phyloP scores from a whole-genome alignment of 2,797 vertebrate species.

The Sarcoramphus papa region DNA sequence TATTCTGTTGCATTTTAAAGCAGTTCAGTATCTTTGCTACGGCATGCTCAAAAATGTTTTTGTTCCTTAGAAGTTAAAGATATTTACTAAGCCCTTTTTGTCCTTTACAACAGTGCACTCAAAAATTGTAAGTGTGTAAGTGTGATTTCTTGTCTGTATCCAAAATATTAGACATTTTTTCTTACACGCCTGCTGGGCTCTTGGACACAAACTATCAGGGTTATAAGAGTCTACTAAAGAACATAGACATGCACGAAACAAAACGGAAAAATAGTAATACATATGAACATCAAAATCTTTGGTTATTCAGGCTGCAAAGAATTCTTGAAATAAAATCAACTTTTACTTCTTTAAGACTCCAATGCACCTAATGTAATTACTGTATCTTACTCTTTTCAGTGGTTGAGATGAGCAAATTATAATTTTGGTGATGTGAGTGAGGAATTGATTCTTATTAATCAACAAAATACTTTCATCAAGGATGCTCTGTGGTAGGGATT shows the following conservation, averaged over 20 bases:
- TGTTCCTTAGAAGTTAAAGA: neutral
- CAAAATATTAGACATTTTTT: neutral
- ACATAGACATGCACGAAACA: neutral
- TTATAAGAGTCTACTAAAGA: neutral
- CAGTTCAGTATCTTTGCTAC: neutral
- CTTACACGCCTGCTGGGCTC: fast-evolving
- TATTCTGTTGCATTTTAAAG: neutral
- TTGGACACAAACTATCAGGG: neutral
- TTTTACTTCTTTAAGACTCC: neutral
- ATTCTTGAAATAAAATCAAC: neutral
- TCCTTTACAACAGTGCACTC: neutral
- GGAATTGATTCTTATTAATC: neutral
- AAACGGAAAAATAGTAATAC: neutral
- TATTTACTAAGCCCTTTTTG: neutral
- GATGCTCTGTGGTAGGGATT: neutral
- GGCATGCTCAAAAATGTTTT: neutral
- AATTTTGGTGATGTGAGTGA: neutral
- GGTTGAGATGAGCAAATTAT: neutral
- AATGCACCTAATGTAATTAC: neutral
- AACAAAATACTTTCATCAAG: neutral
- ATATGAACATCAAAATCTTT: neutral
- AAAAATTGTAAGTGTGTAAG: neutral
- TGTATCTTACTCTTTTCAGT: neutral
- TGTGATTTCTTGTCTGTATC: neutral
- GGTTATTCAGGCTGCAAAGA: neutral